phyloP scores from a whole-genome alignment of 1,140 invertebrate species.

The Physella acuta region DNA sequence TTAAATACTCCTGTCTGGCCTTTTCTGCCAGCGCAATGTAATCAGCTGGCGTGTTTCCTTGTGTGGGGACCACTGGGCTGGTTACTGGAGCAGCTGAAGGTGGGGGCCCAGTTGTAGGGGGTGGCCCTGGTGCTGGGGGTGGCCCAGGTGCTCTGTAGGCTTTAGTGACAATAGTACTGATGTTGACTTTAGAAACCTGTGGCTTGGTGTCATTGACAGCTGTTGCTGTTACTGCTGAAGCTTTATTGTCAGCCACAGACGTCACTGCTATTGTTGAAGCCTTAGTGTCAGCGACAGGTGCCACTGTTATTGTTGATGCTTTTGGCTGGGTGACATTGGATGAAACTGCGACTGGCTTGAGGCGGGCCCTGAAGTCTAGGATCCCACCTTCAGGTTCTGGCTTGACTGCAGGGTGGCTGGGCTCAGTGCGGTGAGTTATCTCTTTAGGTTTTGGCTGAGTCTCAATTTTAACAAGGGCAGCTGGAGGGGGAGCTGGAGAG shows the following conservation, averaged over 20 bases:
- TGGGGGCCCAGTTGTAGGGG: constrained; percentile 1
- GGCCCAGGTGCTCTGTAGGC: constrained; percentile 1
- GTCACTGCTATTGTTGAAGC: constrained; percentile 5
- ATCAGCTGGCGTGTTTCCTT: constrained; percentile 28
- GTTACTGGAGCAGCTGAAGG: not conserved
- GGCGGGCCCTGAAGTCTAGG: not conserved
- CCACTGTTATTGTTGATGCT: not conserved
- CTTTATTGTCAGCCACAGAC: not conserved
- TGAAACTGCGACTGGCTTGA: not conserved
- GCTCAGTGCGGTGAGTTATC: not conserved
- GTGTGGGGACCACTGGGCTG: constrained; percentile 4
- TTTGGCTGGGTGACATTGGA: not conserved
- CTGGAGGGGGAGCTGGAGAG: not conserved
- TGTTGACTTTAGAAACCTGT: not conserved
- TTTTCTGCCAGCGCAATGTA: constrained; percentile 51
- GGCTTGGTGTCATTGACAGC: not conserved
- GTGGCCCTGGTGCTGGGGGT: not conserved
- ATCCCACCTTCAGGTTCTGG: not conserved
- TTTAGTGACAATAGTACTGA: not conserved
- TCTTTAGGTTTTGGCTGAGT: not conserved
- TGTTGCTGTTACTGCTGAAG: not conserved
- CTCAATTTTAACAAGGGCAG: constrained; percentile 19
- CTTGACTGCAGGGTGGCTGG: not conserved
- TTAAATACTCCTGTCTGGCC: constrained; percentile 47
- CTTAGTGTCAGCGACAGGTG: constrained; percentile 14